Evolutionary conservation across 2,113 vertebrate species (phyloP).

Genomic region (Electrona antarctica): DNA sequence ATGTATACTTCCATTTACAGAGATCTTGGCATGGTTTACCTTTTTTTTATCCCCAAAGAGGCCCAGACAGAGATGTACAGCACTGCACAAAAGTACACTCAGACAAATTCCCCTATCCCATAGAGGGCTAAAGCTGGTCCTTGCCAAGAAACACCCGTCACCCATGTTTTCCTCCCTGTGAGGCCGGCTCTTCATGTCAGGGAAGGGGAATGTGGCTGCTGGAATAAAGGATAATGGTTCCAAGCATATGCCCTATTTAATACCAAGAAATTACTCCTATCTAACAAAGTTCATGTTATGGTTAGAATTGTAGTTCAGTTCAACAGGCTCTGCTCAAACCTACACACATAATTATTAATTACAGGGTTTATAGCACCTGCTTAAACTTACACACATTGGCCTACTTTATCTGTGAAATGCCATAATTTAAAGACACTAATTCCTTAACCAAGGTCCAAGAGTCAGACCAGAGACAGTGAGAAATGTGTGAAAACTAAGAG

Average conservation of each 20-base stretch:
- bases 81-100: constrained; percentile 41
- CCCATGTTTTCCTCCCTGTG: constrained; percentile 44
- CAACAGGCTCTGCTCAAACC: neutral
- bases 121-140: constrained; percentile 21
- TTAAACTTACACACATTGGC: too few relatives aligned
- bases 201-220: constrained; percentile 37
- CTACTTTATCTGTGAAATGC: too few relatives aligned
- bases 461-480: constrained; percentile 12
- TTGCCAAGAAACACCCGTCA: constrained; percentile 55
- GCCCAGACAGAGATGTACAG: constrained; percentile 42
- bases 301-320: neutral
- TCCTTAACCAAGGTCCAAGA: neutral
- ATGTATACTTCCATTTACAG: constrained; percentile 52
- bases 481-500: constrained; percentile 14
- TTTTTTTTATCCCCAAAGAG: constrained; percentile 31
- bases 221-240: constrained; percentile 37
- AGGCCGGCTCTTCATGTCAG: constrained; percentile 38
- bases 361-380: too few relatives aligned
- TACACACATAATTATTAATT: too few relatives aligned
- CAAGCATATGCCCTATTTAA: constrained; percentile 19
- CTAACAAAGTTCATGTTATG: too few relatives aligned
- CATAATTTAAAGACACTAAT: too few relatives aligned
- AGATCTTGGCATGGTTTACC: constrained; percentile 32
- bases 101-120: constrained; percentile 57
- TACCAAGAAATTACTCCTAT: neutral